Percentiles rank a stretch among this genome's conserved stretches.
Conservation (phyloP, 2,888 invertebrate species). For the Amphimallon solstitiale region DNA sequence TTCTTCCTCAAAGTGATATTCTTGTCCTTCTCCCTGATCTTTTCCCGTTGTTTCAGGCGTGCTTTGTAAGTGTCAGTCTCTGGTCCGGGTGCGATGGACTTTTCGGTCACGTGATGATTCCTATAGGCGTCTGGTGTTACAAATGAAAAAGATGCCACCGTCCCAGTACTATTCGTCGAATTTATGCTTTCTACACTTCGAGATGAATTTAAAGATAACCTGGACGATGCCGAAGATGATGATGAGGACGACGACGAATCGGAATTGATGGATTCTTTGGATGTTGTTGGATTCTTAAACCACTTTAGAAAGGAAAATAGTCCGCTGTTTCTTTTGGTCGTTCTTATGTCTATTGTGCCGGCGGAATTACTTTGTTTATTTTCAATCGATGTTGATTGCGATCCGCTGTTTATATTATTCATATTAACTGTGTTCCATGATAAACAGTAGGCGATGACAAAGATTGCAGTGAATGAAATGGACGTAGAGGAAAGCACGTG, state of each 20-base stretch:
- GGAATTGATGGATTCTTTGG: constrained; percentile 57
- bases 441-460: too few species aligned
- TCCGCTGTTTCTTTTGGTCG: constrained; percentile 62
- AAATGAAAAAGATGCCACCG: constrained; percentile 78
- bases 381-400: too few species aligned
- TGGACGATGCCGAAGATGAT: constrained; percentile 47
- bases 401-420: too few species aligned
- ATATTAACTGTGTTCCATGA: too few species aligned
- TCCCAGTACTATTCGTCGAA: constrained; percentile 77
- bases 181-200: constrained; percentile 72
- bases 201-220: constrained; percentile 47
- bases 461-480: too few species aligned
- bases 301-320: constrained; percentile 76
- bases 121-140: constrained; percentile 68
- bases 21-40: constrained; percentile 68
- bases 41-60: constrained; percentile 70
- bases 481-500: not conserved
- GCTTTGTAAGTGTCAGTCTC: constrained; percentile 73
- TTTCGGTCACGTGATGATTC: constrained; percentile 58
- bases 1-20: constrained; percentile 73
- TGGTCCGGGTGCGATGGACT: constrained; percentile 66
- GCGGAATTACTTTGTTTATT: constrained; percentile 1
- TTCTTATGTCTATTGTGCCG: not conserved
- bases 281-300: constrained; percentile 70
- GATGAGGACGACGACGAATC: constrained; percentile 47